phyloP scores from a whole-genome alignment of 2,113 vertebrate genomes.

The Okapia johnstoni region DNA sequence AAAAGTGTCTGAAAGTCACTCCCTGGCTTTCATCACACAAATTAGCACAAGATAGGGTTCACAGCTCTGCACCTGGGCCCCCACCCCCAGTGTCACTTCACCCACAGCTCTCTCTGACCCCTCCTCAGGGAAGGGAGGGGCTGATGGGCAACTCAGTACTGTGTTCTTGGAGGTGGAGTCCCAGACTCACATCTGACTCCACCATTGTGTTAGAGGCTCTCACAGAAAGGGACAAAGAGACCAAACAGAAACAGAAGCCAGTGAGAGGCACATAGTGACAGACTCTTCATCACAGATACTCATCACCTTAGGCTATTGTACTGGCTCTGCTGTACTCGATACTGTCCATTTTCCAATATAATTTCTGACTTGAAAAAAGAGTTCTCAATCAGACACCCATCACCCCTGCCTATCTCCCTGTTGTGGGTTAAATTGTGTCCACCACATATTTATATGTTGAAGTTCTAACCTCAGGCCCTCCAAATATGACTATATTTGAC shows the following conservation, averaged over 20 bases:
- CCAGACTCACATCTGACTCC: not conserved
- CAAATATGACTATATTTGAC: not conserved
- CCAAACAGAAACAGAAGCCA: not conserved
- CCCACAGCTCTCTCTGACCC: not conserved
- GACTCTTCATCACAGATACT: fast-evolving
- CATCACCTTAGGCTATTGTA: not conserved
- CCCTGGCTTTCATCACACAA: not conserved
- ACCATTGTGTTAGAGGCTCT: not conserved
- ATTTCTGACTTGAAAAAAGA: not conserved
- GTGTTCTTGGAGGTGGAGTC: not conserved
- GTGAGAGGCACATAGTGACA: fast-evolving
- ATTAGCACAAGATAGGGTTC: not conserved
- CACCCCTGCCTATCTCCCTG: not conserved
- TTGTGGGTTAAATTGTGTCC: not conserved
- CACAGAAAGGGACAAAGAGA: not conserved
- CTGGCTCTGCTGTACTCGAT: not conserved
- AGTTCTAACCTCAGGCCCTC: not conserved
- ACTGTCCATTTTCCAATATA: too few relatives aligned
- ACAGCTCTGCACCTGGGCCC: not conserved
- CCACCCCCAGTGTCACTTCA: not conserved
- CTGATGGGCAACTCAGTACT: not conserved
- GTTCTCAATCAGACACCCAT: not conserved
- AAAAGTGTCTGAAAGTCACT: not conserved
- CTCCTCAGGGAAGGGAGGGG: not conserved
- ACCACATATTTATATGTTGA: too few relatives aligned